A percentile compares a stretch with the other conserved stretches of the same genome.
These are phyloP conservation scores for Microtus ochrogaster DNA, from an alignment of 2,113 vertebrate species.

Conservation along the genomic window DNA sequence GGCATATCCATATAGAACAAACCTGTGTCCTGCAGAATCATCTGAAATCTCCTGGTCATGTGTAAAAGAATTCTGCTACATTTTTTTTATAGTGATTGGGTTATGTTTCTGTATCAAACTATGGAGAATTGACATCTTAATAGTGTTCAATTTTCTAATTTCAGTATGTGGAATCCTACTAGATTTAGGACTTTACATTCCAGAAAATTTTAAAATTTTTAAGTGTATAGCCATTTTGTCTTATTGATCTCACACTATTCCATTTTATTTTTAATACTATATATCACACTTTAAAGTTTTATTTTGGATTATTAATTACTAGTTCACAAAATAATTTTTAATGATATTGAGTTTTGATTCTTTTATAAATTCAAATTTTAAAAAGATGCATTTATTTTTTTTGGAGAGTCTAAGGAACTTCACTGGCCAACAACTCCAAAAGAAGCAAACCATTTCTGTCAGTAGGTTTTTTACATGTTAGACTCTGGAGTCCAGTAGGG, in stretches of 20 bases:
- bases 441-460: neutral
- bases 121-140: neutral
- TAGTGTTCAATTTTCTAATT: neutral
- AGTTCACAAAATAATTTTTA: neutral
- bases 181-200: neutral
- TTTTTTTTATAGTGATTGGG: neutral
- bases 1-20: neutral
- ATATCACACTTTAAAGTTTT: neutral
- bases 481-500: neutral
- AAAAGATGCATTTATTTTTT: neutral
- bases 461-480: neutral
- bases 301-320: neutral
- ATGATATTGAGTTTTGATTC: neutral
- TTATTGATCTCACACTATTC: neutral
- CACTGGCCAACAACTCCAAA: neutral
- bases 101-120: neutral
- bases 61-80: neutral
- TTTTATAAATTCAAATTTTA: neutral
- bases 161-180: neutral
- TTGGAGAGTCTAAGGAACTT: neutral
- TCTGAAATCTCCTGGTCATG: neutral
- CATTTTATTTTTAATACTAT: neutral
- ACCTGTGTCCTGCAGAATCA: neutral
- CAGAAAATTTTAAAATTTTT: neutral
- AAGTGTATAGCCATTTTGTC: neutral